phyloP scores from a whole-genome alignment of 2,888 invertebrate genomes.

The Dolichomitus sp. region DNA sequence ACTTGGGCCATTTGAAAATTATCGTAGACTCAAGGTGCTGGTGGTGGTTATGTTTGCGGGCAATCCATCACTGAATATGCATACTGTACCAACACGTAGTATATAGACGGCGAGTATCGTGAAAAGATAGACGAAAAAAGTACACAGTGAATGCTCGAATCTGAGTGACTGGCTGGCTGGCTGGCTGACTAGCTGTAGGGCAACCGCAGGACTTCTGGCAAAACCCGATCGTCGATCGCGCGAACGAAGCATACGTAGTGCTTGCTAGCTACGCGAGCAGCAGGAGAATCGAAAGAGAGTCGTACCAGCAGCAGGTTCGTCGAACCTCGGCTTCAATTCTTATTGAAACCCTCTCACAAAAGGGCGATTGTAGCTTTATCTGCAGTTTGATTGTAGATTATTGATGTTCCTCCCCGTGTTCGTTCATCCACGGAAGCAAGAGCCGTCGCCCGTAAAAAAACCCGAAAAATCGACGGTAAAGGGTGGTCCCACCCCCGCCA shows the following conservation, averaged over 20 bases:
- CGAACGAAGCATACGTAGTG: conserved; percentile 28
- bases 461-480: conserved; percentile 85
- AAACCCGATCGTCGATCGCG: conserved; percentile 41
- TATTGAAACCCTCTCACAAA: conserved; percentile 85
- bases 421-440: conserved; percentile 81
- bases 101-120: background rate
- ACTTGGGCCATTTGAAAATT: too few relatives aligned
- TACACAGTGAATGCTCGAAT: conserved; percentile 20
- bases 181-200: conserved; percentile 20
- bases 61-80: background rate
- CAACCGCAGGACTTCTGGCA: conserved; percentile 51
- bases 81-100: background rate
- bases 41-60: too few relatives aligned
- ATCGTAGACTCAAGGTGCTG: too few relatives aligned
- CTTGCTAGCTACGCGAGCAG: conserved; percentile 1
- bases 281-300: conserved; percentile 41
- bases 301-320: conserved; percentile 67
- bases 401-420: conserved; percentile 85
- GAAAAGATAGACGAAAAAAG: conserved; percentile 25
- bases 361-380: conserved; percentile 85
- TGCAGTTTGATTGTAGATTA: conserved; percentile 86
- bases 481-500: conserved; percentile 73
- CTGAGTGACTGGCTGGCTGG: conserved; percentile 13
- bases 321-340: conserved; percentile 81
- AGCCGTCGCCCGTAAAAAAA: conserved; percentile 82